These are phyloP conservation scores for Phyllotreta striolata DNA, from an alignment of 2,888 invertebrate species.

Conservation along the genomic window DNA sequence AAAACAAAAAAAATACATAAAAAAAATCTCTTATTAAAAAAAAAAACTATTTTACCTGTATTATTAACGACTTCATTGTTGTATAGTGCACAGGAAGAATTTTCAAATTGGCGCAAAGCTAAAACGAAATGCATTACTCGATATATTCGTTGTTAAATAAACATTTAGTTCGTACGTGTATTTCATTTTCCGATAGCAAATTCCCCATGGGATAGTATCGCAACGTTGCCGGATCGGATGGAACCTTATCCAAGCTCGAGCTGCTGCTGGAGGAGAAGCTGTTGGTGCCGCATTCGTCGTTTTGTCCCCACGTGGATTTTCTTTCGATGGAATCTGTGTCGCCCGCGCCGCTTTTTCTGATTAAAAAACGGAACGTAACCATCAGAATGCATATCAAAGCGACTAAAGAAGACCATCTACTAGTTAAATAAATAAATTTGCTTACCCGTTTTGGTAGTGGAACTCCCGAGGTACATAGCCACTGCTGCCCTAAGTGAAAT, in stretches of 20 bases:
- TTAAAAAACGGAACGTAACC: conserved; percentile 12
- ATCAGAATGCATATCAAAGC: too few relatives aligned
- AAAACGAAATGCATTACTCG: conserved; percentile 49
- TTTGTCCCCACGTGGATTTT: conserved; percentile 82
- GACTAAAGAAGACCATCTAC: too few relatives aligned
- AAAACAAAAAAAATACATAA: conserved; percentile 36
- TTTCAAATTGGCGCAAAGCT: conserved; percentile 80
- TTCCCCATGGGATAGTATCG: conserved; percentile 46
- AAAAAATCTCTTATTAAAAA: too few relatives aligned
- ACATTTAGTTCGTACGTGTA: conserved; percentile 63
- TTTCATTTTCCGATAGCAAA: conserved; percentile 72
- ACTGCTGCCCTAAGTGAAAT: conserved; percentile 85
- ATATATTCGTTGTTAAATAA: conserved; percentile 1
- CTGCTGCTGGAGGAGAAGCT: conserved; percentile 63
- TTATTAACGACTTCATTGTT: conserved; percentile 85
- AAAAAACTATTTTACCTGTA: too few relatives aligned
- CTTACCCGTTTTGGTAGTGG: conserved; percentile 71
- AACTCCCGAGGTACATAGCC: conserved; percentile 70
- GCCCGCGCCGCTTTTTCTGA: conserved; percentile 74
- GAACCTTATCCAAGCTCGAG: conserved; percentile 52
- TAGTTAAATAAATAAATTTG: conserved; percentile 28
- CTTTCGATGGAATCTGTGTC: conserved; percentile 85
- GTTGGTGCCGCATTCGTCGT: conserved; percentile 67
- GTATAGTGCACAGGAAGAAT: conserved; percentile 88
- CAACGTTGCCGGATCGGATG: conserved; percentile 33